Base-by-base conservation (phyloP, 92 coral and sea anemone species). In the Parazoanthus atlanticus region DNA sequence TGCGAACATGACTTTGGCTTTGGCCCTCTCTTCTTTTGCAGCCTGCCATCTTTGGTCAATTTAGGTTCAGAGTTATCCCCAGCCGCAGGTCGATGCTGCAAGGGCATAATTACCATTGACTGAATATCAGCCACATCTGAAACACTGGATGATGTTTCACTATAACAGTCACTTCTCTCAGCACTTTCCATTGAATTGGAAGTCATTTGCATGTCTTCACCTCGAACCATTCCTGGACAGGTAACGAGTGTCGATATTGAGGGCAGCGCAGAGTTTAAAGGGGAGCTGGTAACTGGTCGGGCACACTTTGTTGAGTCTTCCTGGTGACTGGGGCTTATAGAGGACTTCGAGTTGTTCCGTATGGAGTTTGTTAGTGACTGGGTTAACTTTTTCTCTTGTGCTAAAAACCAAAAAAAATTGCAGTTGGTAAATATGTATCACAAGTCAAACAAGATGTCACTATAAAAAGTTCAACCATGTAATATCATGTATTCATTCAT, bases 21-120 rank as follows among this genome's bases (percentile, higher is more conserved):
- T 52, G 94, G 91, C 4, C 91, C 91, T 28, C 94, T 90, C 81
- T 95, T 95, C 86, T 91, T 93, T 74, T 86, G 94, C 76, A 89
- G 71, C 46, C 94, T 70, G 25, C 92, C 93, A 80, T 91, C 93
- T 76, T 93, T 95, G 86, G 83, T 88, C 17, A 83, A 88, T n/a
- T 87, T 80, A 13, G 80, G 83, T 78, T 91, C 89, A 21, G 95
- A 65, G 47, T 89, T 83, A 40, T 88, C 69, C 0, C 90, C 86
- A 31, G 86, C 72, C 5, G 89, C 84, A 11, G 94, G 91, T 52
- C 86, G 95, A 28, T 90, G 90, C 25, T 89, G 85, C 40, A 91
- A 77, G 0, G 91, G 92, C 78, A 75, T 91, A 30, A 85, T 84
- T 28, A 41, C 33, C 46, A 49, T 72, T 30, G 87, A 72, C 67